Conservation (phyloP, 2,888 invertebrate species). For the Lasiommata megera region DNA sequence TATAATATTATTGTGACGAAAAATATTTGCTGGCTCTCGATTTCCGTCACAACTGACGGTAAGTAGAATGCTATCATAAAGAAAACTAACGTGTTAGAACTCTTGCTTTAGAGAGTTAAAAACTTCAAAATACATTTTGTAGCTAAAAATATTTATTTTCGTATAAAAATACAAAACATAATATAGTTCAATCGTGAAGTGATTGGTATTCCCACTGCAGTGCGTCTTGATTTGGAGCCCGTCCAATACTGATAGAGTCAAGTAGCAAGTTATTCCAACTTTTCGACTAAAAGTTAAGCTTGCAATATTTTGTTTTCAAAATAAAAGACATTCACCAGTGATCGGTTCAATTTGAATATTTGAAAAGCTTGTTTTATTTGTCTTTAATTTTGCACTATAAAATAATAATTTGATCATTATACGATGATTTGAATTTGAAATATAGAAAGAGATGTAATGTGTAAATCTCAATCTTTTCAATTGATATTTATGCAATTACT, state of each 20-base stretch:
- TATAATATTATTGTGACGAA: too few relatives aligned
- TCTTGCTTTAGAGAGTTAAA: too few relatives aligned
- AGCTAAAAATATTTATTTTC: conserved; percentile 7
- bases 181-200: conserved; percentile 14
- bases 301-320: conserved; percentile 6
- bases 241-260: conserved; percentile 67
- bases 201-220: conserved; percentile 45
- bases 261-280: conserved; percentile 34
- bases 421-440: too few relatives aligned
- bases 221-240: conserved; percentile 66
- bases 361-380: neutral
- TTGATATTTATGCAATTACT: too few relatives aligned
- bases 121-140: neutral
- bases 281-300: conserved; percentile 30
- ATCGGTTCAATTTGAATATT: neutral
- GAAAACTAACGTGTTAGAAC: too few relatives aligned
- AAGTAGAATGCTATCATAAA: too few relatives aligned
- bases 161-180: too few relatives aligned
- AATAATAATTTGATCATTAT: too few relatives aligned
- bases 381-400: neutral
- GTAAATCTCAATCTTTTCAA: too few relatives aligned
- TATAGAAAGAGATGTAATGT: too few relatives aligned
- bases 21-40: too few relatives aligned
- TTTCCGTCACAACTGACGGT: too few relatives aligned
- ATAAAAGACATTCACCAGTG: neutral